Base-by-base conservation (phyloP, 2,113 vertebrate species). In the Aptenodytes forsteri region DNA sequence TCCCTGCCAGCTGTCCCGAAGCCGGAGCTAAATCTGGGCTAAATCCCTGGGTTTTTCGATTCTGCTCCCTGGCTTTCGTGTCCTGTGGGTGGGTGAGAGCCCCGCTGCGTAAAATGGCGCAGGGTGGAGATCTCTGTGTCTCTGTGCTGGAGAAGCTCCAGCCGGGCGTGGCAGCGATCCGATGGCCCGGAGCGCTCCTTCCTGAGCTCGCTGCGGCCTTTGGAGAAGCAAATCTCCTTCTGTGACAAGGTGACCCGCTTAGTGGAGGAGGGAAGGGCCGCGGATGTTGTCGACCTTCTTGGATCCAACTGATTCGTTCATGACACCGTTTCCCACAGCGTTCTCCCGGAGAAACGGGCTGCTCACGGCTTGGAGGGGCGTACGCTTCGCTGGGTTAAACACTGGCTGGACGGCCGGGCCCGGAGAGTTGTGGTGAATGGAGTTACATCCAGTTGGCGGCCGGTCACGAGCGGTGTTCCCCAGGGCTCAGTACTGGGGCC, bases 371-470 rank as follows among this genome's bases (percentile, higher is more conserved):
- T 12, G 25, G 55, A 15, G 4, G 2, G 21, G 21, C 9, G 11
- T 4, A 2, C 30, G 6, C 21, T 19, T 42, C 2, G 5, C 40
- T 21, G 54, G 23, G 40, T n/a, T 0, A n/a, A n/a, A 2, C 27
- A 0, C 32, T 14, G 29, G 16, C 29, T 7, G 62, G 27, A 14
- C 3, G 40, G 40, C 42, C 7, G 1, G 15, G 52, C 50, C 29
- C 29, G 7, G 4, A 21, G 38, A 13, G 50, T 3, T 3, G 32
- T 9, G 11, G 61, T 12, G 77, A 12, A 10, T 1, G 49, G 49
- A 13, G 19, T 16, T 3, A 1, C 4, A 16, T 29, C 18, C 49
- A 0, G 23, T 1, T 2, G 5, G 44, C 0, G 10, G 49, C n/a
- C 3, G 25, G 27, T 23, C 19, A 12, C 4, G 0, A 16, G 50